Evolutionary conservation across 2,113 vertebrate species (phyloP).

Genomic region (Triplophysa siluroides): DNA sequence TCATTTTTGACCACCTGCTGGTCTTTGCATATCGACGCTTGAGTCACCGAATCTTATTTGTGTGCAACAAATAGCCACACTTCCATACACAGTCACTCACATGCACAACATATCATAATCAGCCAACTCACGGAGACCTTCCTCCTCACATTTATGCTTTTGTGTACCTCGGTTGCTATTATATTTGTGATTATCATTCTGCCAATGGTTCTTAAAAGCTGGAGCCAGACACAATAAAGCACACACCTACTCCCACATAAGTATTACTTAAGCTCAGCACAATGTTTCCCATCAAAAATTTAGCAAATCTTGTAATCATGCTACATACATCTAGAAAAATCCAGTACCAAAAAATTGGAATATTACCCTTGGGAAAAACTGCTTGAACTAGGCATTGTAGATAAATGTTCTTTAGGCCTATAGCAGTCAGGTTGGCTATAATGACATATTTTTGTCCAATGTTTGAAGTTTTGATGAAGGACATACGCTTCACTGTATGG

Average conservation of each 20-base stretch:
- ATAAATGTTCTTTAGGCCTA: too few relatives aligned
- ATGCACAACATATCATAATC: background rate
- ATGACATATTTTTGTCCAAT: background rate
- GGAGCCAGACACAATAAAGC: background rate
- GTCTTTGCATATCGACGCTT: conserved; percentile 1
- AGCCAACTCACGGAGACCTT: background rate
- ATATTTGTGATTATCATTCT: conserved; percentile 4
- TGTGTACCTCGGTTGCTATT: background rate
- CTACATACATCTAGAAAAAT: background rate
- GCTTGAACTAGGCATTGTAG: background rate
- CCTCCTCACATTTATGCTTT: background rate
- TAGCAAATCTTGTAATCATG: background rate
- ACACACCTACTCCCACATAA: conserved; percentile 16
- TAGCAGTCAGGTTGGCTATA: background rate
- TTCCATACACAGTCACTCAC: background rate
- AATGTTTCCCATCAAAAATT: background rate
- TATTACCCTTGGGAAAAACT: background rate
- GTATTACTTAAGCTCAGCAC: background rate
- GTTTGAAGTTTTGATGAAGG: background rate
- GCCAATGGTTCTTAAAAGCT: conserved; percentile 17
- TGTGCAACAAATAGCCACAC: background rate
- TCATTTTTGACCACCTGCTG: background rate
- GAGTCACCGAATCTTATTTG: background rate
- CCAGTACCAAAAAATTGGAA: background rate
- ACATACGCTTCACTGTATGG: background rate